Base-by-base conservation (phyloP, 2,113 vertebrate genomes). In the Dolichotis patagonum region DNA sequence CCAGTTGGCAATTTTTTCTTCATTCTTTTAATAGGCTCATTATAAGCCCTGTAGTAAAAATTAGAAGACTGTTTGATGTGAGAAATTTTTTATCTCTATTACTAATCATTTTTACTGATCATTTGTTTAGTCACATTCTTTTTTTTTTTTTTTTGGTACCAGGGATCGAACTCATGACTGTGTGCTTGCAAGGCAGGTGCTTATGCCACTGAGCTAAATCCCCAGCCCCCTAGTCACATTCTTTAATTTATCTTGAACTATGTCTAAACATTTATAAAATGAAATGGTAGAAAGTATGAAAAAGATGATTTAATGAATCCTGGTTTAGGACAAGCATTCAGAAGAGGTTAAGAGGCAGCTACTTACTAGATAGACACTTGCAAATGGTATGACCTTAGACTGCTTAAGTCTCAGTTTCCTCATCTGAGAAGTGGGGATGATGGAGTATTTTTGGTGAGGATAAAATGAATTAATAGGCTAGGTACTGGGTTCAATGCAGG, bases 231-330 rank as follows among this genome's bases (percentile, higher is more conserved):
- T 89, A 38, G 35, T 67, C 12, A 92, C 89, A 26, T 95, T 71
- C 49, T 85, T 91, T 56, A 75, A 63, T 78, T 80, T 93, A 43
- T 88, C 65, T 89, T 77, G n/a, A 8, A 26, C 46, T 88, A 83
- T 95, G 62, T 95, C 87, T 84, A 85, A 95, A 83, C 43, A 90
- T 89, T 95, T 85, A 82, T 85, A 65, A 93, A 94, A 77, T 67
- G 49, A 96, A 41, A 52, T 71, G 17, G 28, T 41, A 81, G 19
- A 87, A 93, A 93, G 52, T 54, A n/a, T 22, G 69, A 63, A 58
- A 63, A 82, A 46, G 26, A 49, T 77, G 85, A 69, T 46, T 67
- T 87, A 87, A n/a, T 81, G 58, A 85, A 69, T 78, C 69, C 49
- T n/a, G 30, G 62, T 22, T 89, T 92, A 41, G 28, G 26, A 67